These are phyloP conservation scores for Parotocinclus haroldoi DNA, from an alignment of 2,797 vertebrate genomes.

Conservation along the genomic window DNA sequence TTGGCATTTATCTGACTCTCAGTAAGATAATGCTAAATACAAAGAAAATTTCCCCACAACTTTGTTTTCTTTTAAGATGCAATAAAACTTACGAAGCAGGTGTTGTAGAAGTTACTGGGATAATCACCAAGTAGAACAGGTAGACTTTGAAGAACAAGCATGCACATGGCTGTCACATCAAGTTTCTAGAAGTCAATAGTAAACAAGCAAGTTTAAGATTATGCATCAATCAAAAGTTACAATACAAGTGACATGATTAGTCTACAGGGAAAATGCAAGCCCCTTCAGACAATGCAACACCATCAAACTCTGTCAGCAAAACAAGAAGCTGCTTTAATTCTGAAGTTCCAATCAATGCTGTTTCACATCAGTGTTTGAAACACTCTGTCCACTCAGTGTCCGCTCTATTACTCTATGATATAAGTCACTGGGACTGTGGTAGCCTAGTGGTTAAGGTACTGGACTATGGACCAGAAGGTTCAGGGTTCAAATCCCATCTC, in stretches of 20 bases:
- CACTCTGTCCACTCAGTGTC: too few relatives aligned
- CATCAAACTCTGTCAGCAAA: neutral
- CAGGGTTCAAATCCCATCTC: too few relatives aligned
- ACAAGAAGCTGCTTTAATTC: too few relatives aligned
- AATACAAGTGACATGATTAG: too few relatives aligned
- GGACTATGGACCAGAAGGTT: too few relatives aligned
- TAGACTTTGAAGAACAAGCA: conserved; percentile 35
- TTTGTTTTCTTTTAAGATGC: neutral
- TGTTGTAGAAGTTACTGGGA: conserved; percentile 41
- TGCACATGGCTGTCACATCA: conserved; percentile 34
- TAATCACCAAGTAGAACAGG: conserved; percentile 38
- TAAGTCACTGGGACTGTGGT: too few relatives aligned
- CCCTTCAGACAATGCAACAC: too few relatives aligned
- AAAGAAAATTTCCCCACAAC: neutral
- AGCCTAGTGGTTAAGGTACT: too few relatives aligned
- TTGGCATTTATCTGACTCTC: neutral
- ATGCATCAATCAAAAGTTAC: conserved; percentile 8
- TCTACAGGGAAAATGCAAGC: neutral
- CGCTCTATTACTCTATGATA: too few relatives aligned
- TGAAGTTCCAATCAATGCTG: neutral
- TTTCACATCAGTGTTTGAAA: too few relatives aligned
- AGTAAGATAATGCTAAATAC: neutral
- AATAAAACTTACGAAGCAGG: conserved; percentile 33
- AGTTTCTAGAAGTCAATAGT: conserved; percentile 26
- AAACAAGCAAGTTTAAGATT: conserved; percentile 7